These are phyloP conservation scores for Slavum lentiscoides DNA, from an alignment of 2,888 invertebrate species.

Conservation along the genomic window DNA sequence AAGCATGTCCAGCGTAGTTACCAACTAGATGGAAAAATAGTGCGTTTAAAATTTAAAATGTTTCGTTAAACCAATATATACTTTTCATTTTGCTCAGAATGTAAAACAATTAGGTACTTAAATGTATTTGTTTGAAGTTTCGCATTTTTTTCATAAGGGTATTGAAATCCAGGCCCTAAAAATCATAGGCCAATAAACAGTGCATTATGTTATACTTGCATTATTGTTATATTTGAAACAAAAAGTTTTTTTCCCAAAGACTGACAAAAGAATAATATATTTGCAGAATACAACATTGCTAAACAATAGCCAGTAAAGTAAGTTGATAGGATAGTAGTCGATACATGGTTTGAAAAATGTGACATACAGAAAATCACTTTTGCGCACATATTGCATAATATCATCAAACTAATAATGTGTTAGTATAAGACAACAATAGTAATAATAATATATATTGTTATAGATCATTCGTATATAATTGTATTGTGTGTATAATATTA, in stretches of 20 bases:
- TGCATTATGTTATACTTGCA: not conserved
- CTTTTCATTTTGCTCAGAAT: too few species aligned
- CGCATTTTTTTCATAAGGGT: too few species aligned
- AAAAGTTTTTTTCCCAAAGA: not conserved
- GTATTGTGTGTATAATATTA: not conserved
- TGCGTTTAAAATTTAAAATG: too few species aligned
- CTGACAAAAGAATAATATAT: slow-evolving; percentile 23
- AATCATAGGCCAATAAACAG: not conserved
- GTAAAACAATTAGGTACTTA: too few species aligned
- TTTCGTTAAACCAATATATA: too few species aligned
- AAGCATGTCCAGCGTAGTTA: too few species aligned
- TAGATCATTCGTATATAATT: not conserved
- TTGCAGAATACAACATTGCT: slow-evolving; percentile 10
- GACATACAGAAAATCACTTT: slow-evolving; percentile 1
- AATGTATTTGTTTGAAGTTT: too few species aligned
- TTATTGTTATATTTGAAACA: not conserved
- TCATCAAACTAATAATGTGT: not conserved
- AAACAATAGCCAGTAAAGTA: not conserved
- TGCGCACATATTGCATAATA: not conserved
- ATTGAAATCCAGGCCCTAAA: too few species aligned
- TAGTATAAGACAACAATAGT: too few species aligned
- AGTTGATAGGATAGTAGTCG: too few species aligned
- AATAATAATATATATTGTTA: slow-evolving; percentile 14
- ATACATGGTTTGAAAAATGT: not conserved
- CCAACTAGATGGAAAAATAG: too few species aligned